phyloP scores from a whole-genome alignment of 2,888 invertebrate genomes.

The Leptinotarsa peninsularis region DNA sequence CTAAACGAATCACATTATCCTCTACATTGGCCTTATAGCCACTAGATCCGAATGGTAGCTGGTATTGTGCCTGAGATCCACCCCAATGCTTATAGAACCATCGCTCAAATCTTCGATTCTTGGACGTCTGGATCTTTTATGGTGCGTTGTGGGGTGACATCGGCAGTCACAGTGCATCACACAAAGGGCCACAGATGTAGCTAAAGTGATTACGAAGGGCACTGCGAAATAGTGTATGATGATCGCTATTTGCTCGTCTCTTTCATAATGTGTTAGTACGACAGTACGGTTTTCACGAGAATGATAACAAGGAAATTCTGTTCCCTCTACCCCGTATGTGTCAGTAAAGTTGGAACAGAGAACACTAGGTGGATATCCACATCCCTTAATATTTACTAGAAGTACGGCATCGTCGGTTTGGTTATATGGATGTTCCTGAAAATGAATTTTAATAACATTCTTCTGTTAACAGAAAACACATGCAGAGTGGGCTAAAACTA shows the following conservation, averaged over 20 bases:
- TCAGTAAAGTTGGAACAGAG: slow-evolving; percentile 82
- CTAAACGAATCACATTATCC: slow-evolving; percentile 18
- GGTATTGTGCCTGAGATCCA: slow-evolving; percentile 72
- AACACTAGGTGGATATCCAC: slow-evolving; percentile 84
- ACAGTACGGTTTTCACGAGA: slow-evolving; percentile 84
- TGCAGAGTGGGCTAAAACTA: no score
- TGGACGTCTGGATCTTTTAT: slow-evolving; percentile 74
- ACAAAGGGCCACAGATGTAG: slow-evolving; percentile 86
- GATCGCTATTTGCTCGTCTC: slow-evolving; percentile 83
- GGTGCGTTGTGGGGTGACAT: slow-evolving; percentile 75
- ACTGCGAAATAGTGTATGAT: slow-evolving; percentile 87
- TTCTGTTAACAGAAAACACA: no score
- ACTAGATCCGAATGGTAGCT: slow-evolving; percentile 64
- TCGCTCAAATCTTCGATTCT: slow-evolving; percentile 76
- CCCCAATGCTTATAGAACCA: slow-evolving; percentile 79
- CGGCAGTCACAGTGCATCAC: slow-evolving; percentile 90
- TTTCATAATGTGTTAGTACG: slow-evolving; percentile 85
- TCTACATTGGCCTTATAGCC: slow-evolving; percentile 62
- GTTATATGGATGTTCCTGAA: slow-evolving; percentile 56
- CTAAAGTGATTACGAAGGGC: slow-evolving; percentile 85
- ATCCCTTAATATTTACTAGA: slow-evolving; percentile 85
- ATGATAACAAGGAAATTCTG: slow-evolving; percentile 76
- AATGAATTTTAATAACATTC: slow-evolving; percentile 20
- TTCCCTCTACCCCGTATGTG: slow-evolving; percentile 77
- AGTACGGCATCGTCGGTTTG: slow-evolving; percentile 71